These are phyloP conservation scores for Stigmatopora nigra DNA, from an alignment of 2,113 vertebrate species.

Conservation along the genomic window DNA sequence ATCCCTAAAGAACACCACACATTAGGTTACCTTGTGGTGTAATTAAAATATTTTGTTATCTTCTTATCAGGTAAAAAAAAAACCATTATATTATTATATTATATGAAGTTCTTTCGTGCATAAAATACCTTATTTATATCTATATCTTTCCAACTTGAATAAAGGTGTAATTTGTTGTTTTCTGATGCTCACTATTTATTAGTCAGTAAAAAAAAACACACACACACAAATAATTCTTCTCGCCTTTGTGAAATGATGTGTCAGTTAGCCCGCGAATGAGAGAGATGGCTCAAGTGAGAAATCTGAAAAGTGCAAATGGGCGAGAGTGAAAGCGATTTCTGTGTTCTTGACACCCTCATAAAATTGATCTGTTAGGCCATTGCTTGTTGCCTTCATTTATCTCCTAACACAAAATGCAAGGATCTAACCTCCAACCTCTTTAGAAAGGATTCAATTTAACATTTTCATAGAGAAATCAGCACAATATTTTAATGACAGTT, in stretches of 20 bases:
- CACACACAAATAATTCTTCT: slow-evolving; percentile 34
- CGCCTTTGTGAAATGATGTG: slow-evolving; percentile 53
- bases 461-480: background rate
- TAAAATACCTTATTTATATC: background rate
- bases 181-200: slow-evolving; percentile 41
- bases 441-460: background rate
- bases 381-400: slow-evolving; percentile 19
- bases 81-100: too few relatives aligned
- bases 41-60: too few relatives aligned
- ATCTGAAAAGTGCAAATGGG: slow-evolving; percentile 52
- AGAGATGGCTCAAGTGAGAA: slow-evolving; percentile 34
- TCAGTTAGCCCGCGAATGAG: slow-evolving; percentile 45
- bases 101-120: background rate
- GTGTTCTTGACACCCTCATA: slow-evolving; percentile 30
- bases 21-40: too few relatives aligned
- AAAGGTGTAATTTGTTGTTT: slow-evolving; percentile 15
- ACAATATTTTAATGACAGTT: background rate
- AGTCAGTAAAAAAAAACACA: slow-evolving; percentile 30
- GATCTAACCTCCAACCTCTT: background rate
- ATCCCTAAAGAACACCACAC: too few relatives aligned
- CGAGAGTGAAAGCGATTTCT: slow-evolving; percentile 40
- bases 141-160: background rate
- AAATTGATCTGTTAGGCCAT: slow-evolving; percentile 33
- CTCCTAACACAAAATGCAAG: background rate
- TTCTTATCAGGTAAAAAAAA: too few relatives aligned